Base-by-base conservation (phyloP, 2,113 vertebrate genomes). In the Oplegnathus fasciatus region DNA sequence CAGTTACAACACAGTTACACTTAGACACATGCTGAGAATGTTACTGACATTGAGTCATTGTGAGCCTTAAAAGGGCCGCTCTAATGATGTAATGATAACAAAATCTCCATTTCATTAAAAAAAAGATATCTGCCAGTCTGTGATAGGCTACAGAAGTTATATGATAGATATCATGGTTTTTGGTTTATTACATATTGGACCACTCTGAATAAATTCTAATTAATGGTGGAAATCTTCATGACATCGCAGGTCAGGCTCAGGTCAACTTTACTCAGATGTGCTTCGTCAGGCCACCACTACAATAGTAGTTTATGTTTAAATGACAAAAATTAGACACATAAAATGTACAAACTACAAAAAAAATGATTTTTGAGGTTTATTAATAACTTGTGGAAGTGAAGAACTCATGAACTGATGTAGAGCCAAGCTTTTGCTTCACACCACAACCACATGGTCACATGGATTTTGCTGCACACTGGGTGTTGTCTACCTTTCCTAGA, bases 401-500 rank as follows among this genome's bases (percentile, higher is more conserved):
- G 10, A 54, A 52, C 30, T 32, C 1, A 22, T 52, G 9, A 70
- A 15, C 20, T 26, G 4, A 69, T 48, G 26, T 22, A 32, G 28
- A 52, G 18, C 11, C 50, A 42, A 20, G 15, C 15, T 11, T 57
- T 26, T 28, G 22, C 22, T 55, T 32, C 50, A 34, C 18, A 69
- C 44, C 11, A 15, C 40, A 37, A 55, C 50, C 48, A 40, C 37
- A 74, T 5, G 20, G 57, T 15, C 26, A 32, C 18, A 28, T 17
- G 18, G 5, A 7, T 18, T 32, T 15, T 67, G 26, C 11, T n/a
- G 18, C 30, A 57, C 3, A 3, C 15, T 32, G 55, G 18, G 5
- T 71, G 18, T 52, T 44, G 1, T 30, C 14, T 91, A 98, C 97
- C 96, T 97, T 73, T 1, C 97, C 97, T 60, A 98, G 90, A 30